Evolutionary conservation across 2,113 vertebrate genomes (phyloP).

Genomic region (Brachyhypopomus occidentalis): DNA sequence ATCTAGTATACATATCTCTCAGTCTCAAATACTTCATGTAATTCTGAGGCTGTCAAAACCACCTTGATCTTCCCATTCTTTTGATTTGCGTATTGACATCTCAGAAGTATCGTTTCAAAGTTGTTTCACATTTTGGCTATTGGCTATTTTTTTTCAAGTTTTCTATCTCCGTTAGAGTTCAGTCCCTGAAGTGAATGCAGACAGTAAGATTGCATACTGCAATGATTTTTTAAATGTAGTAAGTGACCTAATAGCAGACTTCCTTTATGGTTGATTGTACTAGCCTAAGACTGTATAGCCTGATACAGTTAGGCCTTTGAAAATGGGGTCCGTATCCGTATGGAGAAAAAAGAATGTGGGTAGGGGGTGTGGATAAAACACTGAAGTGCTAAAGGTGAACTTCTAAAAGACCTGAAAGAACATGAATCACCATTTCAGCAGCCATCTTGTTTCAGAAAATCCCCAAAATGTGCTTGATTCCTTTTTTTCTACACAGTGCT

Average conservation of each 20-base stretch:
- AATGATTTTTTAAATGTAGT: constrained; percentile 13
- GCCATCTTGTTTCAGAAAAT: background rate
- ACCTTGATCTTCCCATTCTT: no score
- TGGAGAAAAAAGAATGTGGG: background rate
- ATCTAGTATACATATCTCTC: no score
- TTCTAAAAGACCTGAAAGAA: constrained; percentile 30
- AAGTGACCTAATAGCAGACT: background rate
- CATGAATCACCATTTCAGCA: background rate
- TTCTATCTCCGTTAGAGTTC: background rate
- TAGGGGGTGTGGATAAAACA: background rate
- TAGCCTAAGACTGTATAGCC: background rate
- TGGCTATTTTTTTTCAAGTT: background rate
- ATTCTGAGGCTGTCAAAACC: no score
- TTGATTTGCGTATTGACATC: no score
- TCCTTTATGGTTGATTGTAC: constrained; percentile 15
- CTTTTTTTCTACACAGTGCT: background rate
- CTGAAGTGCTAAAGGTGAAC: constrained; percentile 51
- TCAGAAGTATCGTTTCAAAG: no score
- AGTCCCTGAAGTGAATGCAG: background rate
- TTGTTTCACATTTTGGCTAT: no score
- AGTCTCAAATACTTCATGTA: no score
- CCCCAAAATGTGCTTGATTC: background rate
- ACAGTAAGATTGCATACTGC: background rate
- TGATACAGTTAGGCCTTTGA: constrained; percentile 15
- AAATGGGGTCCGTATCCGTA: background rate